Base-by-base conservation (phyloP, 64 coral and sea anemone genomes). In the Stichodactyla mertensii region DNA sequence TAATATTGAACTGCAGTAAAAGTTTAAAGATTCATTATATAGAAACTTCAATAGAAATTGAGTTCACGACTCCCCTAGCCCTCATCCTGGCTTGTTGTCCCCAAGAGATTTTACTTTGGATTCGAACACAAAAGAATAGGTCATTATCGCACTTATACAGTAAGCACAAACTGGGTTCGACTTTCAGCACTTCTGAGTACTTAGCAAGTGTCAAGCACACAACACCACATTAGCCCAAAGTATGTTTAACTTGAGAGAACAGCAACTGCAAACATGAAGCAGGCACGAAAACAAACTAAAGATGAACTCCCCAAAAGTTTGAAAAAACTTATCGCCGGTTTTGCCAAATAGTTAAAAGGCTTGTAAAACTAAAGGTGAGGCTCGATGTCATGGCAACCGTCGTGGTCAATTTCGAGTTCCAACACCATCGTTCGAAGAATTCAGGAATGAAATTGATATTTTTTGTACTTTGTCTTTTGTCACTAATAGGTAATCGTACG, bases 241-340 rank as follows among this genome's bases (percentile, higher is more conserved):
- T 26, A 79, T 79, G 51, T 16, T 45, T 79, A 24, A 52, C 26
- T 79, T 51, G 9, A 51, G 28, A 51, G 31, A 79, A 79, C 77
- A 79, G 6, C 77, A 14, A 45, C 36, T 45, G 6, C 26, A 79
- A 79, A 79, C 77, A 79, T 79, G 77, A 79, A 79, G 77, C 10
- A 79, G 16, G 16, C 28, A 79, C 7, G 15, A 10, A 6, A 51
- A 4, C 26, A 79, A 64, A 13, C 13, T 51, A 79, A 51, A 22
- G 19, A 22, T 79, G 77, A 79, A 79, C 10, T 51, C 20, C 77
- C 77, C 0, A 10, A 7, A 20, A 16, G 26, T 51, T 52, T 79
- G 27, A 79, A 51, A 79, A 79, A 79, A 79, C 77, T 79, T 51
- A 79, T 79, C 10, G 51, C n/a, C n/a, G n/a, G n/a, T 79, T 31